phyloP scores from a whole-genome alignment of 2,113 vertebrate species.

The Galeopterus variegatus region DNA sequence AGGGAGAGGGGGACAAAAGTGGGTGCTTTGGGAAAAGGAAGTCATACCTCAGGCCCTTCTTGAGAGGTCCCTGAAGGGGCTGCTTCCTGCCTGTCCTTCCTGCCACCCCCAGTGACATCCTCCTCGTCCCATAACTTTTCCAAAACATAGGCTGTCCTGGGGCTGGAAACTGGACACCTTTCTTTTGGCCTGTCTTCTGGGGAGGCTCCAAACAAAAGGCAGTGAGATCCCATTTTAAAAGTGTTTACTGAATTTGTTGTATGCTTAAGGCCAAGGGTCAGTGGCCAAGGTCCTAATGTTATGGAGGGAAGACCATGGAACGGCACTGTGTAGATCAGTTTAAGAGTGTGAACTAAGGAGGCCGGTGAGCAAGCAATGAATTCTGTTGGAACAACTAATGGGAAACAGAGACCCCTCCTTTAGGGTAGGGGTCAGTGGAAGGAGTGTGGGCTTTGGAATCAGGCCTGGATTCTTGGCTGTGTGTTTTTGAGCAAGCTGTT shows the following conservation, averaged over 20 bases:
- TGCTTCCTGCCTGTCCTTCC: not conserved
- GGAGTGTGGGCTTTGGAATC: not conserved
- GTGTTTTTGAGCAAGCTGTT: not conserved
- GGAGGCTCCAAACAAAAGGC: not conserved
- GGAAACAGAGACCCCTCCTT: fast-evolving
- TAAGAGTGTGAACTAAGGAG: not conserved
- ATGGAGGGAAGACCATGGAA: fast-evolving
- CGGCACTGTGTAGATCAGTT: fast-evolving
- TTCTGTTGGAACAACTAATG: not conserved
- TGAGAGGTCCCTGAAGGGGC: not conserved
- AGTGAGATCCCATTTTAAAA: not conserved
- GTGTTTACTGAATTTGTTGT: not conserved
- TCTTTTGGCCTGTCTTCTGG: not conserved
- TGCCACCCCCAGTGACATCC: not conserved
- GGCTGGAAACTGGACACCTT: not conserved
- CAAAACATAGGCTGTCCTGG: not conserved
- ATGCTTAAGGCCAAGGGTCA: not conserved
- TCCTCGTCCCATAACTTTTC: not conserved
- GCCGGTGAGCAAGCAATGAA: too few relatives aligned
- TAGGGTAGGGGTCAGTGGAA: fast-evolving
- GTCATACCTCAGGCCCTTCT: not conserved
- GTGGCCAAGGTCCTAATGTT: not conserved
- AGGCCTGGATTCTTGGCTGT: not conserved
- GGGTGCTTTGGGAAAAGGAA: not conserved
- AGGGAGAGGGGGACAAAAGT: not conserved